A percentile compares a stretch with the other conserved stretches of the same genome.
These are phyloP conservation scores for Lingula anatina DNA, from an alignment of 2,888 invertebrate genomes.

Conservation along the genomic window DNA sequence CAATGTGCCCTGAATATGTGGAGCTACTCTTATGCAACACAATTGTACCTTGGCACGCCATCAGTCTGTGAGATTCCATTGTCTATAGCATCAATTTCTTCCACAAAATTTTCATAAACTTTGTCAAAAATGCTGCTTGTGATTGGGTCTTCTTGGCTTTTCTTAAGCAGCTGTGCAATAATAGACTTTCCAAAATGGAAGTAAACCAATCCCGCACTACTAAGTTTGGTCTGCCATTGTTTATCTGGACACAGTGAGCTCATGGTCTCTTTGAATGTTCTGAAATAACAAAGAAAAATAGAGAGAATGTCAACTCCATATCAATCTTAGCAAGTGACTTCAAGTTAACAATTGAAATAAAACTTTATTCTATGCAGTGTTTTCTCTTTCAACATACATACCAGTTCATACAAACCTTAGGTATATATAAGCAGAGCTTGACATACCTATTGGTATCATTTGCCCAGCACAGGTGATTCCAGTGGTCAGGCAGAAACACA, in stretches of 20 bases:
- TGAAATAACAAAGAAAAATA: slow-evolving; percentile 17
- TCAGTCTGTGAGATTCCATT: slow-evolving; percentile 86
- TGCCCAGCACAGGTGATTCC: too few relatives aligned
- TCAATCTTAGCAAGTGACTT: too few relatives aligned
- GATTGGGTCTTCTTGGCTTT: slow-evolving; percentile 19
- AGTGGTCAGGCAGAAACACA: too few relatives aligned
- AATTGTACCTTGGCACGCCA: slow-evolving; percentile 52
- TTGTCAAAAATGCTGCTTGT: slow-evolving; percentile 51
- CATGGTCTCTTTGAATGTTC: slow-evolving; percentile 53
- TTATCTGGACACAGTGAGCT: slow-evolving; percentile 36
- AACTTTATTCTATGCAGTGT: too few relatives aligned
- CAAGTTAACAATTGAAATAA: too few relatives aligned
- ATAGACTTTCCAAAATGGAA: slow-evolving; percentile 81
- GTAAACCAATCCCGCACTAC: slow-evolving; percentile 91
- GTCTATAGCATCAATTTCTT: slow-evolving; percentile 94
- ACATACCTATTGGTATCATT: too few relatives aligned
- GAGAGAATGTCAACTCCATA: background rate
- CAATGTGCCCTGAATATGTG: too few relatives aligned
- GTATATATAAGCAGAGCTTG: too few relatives aligned
- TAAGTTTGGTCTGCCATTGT: slow-evolving; percentile 63
- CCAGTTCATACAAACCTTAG: too few relatives aligned
- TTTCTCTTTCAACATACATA: too few relatives aligned
- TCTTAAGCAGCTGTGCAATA: slow-evolving; percentile 17
- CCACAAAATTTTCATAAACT: slow-evolving; percentile 81
- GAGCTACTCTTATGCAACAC: too few relatives aligned